Base-by-base conservation (phyloP, 1,140 invertebrate genomes). In the Pachyrhynchus sulphureomaculatus region DNA sequence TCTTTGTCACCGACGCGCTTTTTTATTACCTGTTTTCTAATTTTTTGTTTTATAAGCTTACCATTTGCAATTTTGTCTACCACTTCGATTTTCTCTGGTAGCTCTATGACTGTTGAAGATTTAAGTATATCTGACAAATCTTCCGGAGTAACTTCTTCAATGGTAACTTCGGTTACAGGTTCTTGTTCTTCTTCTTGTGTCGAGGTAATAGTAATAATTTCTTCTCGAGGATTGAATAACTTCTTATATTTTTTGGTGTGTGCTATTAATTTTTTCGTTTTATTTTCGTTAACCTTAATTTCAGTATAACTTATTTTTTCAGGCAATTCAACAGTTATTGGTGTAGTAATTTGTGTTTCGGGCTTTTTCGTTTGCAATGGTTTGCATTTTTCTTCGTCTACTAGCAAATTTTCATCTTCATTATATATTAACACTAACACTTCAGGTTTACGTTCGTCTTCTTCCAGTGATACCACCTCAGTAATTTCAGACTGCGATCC, bases 21-120 rank as follows among this genome's bases (percentile, higher is more conserved):
- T 65, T 76, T 75, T 8, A 74, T 72, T 13, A 73, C 64, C 26
- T 69, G 61, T 39, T 75, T 76, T 54, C 79, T 78, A 6, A 78
- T 72, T 18, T 68, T 75, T 54, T 45, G 70, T 4, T 49, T 69
- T 67, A 69, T 66, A 10, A 62, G 69, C 15, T 66, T 63, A 39
- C 72, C 54, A 21, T 62, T 54, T 18, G 51, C 47, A 17, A 49
- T 39, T 34, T 51, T 39, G 55, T 67, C 45, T 23, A 42, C 66
- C 17, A 72, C 23, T 57, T 66, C 36, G 9, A 64, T 61, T 39
- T 66, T 56, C 42, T 60, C 51, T 2, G 71, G 69, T 8, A 66
- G n/a, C 64, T 71, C 71, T 36, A 65, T 52, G 20, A 68, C 26
- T 70, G 48, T 70, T 64, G 23, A 21, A 42, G 24, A 63, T 68